Base-by-base conservation (phyloP, 2,113 vertebrate genomes). In the Pteruthius melanotis region DNA sequence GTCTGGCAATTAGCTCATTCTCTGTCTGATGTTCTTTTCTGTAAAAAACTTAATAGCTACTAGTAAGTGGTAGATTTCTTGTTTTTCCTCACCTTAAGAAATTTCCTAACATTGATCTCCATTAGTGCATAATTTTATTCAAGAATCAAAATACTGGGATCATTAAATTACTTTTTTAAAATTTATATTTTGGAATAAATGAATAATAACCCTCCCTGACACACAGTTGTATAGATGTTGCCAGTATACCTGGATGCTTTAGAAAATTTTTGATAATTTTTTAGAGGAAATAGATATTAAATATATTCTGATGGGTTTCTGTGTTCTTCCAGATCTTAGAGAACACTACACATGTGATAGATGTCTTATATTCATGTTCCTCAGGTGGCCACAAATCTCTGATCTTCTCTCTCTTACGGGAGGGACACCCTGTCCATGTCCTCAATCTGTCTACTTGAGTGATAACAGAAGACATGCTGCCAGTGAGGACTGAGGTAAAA, bases 271-370 rank as follows among this genome's bases (percentile, higher is more conserved):
- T 30, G 71, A 50, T 87, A 52, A 5, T 52, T 30, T 52, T 53
- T 45, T 95, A 82, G 42, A 87, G 35, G 81, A 92, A 95, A 56
- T 19, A 92, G 68, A 85, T 31, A 56, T 93, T 92, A 97, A 97
- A 97, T 84, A 95, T 90, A 94, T 89, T 93, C 44, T 94, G 33
- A 24, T 94, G 56, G 60, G 89, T 92, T 96, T 89, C 76, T 35
- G 28, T 92, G 76, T 93, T 31, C 39, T 89, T 89, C 50, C 71
- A 83, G 87, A 96, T 56, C 33, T 68, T 44, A 82, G 78, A 78
- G 21, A 83, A 72, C 24, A 79, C 59, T 72, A 49, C 53, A 83
- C 5, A 61, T 66, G 37, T 89, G 33, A 94, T 82, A 44, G 10
- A 83, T 45, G n/a, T 90, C 35, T 89, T 64, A 42, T 49, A 35